These are phyloP conservation scores for Oxytorus armatus DNA, from an alignment of 2,888 invertebrate species.

Conservation along the genomic window DNA sequence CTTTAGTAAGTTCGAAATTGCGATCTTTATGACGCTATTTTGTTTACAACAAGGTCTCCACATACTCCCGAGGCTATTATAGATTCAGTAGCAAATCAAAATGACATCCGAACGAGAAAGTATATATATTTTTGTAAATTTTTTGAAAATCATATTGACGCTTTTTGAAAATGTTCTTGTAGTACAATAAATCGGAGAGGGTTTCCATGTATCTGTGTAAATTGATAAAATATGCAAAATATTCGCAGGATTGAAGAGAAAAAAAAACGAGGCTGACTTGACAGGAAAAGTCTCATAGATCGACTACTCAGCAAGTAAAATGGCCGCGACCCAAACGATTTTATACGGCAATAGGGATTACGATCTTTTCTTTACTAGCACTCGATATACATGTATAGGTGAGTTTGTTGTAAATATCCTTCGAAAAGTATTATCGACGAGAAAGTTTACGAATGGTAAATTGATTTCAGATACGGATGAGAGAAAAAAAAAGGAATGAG, in stretches of 20 bases:
- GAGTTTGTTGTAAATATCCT: constrained; percentile 14
- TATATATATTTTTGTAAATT: neutral
- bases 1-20: neutral
- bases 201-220: neutral
- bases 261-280: constrained; percentile 22
- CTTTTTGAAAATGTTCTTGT: too few species aligned
- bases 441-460: constrained; percentile 1
- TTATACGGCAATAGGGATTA: neutral
- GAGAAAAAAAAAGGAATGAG: constrained; percentile 1
- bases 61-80: constrained; percentile 1
- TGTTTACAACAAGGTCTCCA: constrained; percentile 14
- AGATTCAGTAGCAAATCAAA: too few species aligned
- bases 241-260: constrained; percentile 1
- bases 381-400: neutral
- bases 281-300: neutral
- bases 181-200: neutral
- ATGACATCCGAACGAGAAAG: too few species aligned
- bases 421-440: constrained; percentile 6
- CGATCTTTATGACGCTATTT: constrained; percentile 6
- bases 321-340: too few species aligned
- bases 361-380: neutral
- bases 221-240: constrained; percentile 11
- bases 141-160: constrained; percentile 14
- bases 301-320: too few species aligned
- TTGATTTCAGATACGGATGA: neutral